Evolutionary conservation across 2,797 vertebrate species (phyloP).

Genomic region (Carduelis carduelis): DNA sequence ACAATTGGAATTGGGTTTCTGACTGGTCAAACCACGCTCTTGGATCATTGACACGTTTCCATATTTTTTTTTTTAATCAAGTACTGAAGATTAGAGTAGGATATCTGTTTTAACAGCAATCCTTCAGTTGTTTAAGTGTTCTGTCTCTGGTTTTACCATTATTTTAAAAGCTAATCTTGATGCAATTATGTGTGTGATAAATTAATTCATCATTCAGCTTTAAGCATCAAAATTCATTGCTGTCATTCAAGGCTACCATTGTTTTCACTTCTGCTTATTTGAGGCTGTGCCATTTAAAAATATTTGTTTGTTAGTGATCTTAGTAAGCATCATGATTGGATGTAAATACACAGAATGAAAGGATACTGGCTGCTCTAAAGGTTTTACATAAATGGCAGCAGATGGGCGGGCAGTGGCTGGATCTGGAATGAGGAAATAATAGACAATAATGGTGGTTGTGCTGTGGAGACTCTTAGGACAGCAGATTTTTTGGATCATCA

Average conservation of each 20-base stretch:
- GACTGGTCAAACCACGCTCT: background rate
- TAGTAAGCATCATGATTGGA: background rate
- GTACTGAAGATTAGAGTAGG: background rate
- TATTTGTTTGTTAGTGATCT: background rate
- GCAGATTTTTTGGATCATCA: background rate
- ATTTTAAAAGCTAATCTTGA: background rate
- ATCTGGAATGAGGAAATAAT: background rate
- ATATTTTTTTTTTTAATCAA: background rate
- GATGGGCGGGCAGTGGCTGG: rapidly evolving
- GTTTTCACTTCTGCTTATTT: background rate
- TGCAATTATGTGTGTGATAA: background rate
- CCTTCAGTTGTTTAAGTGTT: background rate
- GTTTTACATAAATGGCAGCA: background rate
- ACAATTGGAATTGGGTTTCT: background rate
- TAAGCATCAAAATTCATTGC: background rate
- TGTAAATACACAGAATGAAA: background rate
- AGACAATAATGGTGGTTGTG: background rate
- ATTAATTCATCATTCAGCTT: background rate
- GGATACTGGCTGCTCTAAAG: background rate
- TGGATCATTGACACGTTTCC: background rate
- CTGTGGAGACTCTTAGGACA: background rate
- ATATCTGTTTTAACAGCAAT: background rate
- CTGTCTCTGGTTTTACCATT: background rate
- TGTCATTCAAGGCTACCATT: background rate
- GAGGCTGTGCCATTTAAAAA: background rate